phyloP scores from a whole-genome alignment of 1,140 invertebrate genomes.

The Drosophila tristis region DNA sequence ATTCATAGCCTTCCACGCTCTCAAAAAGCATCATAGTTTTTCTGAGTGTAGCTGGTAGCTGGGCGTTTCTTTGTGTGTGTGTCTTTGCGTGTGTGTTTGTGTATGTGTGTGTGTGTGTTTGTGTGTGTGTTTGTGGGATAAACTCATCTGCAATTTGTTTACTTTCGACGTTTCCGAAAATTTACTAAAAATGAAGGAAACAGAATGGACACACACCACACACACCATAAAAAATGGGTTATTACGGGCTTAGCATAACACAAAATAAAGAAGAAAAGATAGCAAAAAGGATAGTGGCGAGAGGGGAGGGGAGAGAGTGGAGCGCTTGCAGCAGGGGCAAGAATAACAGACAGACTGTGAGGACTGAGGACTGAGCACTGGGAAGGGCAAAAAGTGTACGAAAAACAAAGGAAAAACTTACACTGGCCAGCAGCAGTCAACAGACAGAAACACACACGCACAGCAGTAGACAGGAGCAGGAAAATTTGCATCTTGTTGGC shows the following conservation, averaged over 20 bases:
- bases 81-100: constrained; percentile 45
- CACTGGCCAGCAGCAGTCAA: constrained; percentile 5
- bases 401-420: constrained; percentile 9
- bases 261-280: constrained; percentile 26
- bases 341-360: not conserved
- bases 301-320: too few species aligned
- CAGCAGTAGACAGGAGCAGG: too few species aligned
- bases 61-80: constrained; percentile 8
- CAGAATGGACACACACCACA: too few species aligned
- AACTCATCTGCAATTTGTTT: constrained; percentile 83
- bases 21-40: too few species aligned
- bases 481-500: constrained; percentile 60
- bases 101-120: constrained; percentile 41
- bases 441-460: constrained; percentile 3
- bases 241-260: constrained; percentile 73
- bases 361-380: not conserved
- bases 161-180: constrained; percentile 81
- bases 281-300: constrained; percentile 2
- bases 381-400: not conserved
- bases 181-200: constrained; percentile 47
- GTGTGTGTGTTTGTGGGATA: constrained; percentile 56
- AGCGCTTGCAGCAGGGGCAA: too few species aligned
- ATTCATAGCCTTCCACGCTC: too few species aligned
- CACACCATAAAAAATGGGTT: constrained; percentile 57
- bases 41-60: not conserved